These are phyloP conservation scores for Cerastis rubricosa DNA, from an alignment of 2,888 invertebrate genomes.

Conservation along the genomic window DNA sequence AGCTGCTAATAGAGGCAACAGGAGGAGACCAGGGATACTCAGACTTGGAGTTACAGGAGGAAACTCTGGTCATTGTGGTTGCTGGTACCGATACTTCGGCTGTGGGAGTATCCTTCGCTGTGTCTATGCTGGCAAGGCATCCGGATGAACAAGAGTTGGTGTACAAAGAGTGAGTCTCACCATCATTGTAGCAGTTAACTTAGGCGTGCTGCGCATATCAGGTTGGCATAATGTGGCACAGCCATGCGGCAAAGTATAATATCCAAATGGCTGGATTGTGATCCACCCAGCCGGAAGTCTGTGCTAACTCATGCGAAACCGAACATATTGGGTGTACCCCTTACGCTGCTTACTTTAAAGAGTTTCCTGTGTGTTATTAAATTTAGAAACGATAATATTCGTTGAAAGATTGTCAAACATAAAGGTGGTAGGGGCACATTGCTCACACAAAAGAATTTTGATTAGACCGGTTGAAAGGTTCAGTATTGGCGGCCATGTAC, in stretches of 20 bases:
- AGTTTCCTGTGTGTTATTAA: neutral
- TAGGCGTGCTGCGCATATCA: neutral
- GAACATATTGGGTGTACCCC: neutral
- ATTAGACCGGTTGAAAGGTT: too few species aligned
- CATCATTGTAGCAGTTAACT: neutral
- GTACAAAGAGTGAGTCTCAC: conserved; percentile 72
- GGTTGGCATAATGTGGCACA: too few species aligned
- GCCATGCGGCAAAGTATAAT: too few species aligned
- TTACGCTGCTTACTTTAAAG: neutral
- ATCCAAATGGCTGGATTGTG: too few species aligned
- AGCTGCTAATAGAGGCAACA: conserved; percentile 71
- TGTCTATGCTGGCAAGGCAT: conserved; percentile 72
- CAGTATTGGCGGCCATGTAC: neutral
- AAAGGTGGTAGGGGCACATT: neutral
- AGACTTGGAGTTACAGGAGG: conserved; percentile 74
- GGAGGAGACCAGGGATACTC: conserved; percentile 65
- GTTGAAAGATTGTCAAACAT: neutral
- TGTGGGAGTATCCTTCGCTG: conserved; percentile 70
- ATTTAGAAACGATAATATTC: neutral
- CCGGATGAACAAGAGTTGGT: conserved; percentile 74
- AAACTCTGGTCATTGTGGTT: conserved; percentile 72
- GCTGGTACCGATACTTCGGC: conserved; percentile 81
- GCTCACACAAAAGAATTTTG: too few species aligned
- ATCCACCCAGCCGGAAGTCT: too few species aligned
- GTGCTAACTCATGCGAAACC: neutral